Conservation (phyloP, 2,113 vertebrate species). For the Chaetodon trifascialis region DNA sequence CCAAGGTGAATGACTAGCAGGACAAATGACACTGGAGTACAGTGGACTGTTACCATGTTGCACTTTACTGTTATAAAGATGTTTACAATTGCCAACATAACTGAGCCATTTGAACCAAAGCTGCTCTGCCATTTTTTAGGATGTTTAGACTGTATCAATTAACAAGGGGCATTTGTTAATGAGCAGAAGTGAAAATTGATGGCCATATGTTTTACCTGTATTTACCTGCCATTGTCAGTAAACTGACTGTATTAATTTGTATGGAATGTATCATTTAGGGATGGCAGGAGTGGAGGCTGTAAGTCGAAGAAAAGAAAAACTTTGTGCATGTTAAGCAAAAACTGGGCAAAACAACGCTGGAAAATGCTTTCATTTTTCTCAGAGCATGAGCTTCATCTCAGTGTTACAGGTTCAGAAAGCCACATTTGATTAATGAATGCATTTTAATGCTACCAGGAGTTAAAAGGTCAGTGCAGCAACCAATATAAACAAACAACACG, state of each 20-base stretch:
- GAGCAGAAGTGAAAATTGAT: not conserved
- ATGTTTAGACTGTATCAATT: not conserved
- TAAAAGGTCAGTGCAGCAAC: not conserved
- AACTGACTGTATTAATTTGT: too few species aligned
- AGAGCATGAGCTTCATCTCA: not conserved
- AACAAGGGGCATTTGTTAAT: constrained; percentile 21
- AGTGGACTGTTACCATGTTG: constrained; percentile 1
- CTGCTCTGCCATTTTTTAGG: not conserved
- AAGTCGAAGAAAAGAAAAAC: not conserved
- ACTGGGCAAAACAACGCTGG: not conserved
- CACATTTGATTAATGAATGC: not conserved
- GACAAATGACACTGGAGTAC: constrained; percentile 29
- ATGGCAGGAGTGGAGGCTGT: not conserved
- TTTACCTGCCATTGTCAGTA: too few species aligned
- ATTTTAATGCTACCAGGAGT: not conserved
- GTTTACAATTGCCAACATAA: not conserved
- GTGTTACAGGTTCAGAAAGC: not conserved
- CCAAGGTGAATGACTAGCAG: constrained; percentile 47
- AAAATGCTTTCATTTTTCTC: not conserved
- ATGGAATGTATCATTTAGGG: not conserved
- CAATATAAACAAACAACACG: not conserved
- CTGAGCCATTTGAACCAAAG: not conserved
- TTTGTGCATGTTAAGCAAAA: not conserved
- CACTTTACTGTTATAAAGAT: constrained; percentile 16
- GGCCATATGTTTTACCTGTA: too few species aligned